Conservation (phyloP, 2,113 vertebrate genomes). For the Gorsachius goisagi region DNA sequence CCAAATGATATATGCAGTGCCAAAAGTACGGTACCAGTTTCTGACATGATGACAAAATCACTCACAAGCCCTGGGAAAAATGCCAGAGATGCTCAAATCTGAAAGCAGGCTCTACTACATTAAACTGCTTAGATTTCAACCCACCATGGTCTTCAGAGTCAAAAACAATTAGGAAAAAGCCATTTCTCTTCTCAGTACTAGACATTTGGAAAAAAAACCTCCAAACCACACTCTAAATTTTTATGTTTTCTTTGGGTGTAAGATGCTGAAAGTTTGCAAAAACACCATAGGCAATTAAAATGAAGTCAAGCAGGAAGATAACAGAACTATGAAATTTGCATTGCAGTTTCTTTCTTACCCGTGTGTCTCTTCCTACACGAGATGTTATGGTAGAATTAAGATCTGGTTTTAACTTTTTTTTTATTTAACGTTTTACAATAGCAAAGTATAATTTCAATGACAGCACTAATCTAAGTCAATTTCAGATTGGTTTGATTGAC, state of each 20-base stretch:
- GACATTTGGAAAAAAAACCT: neutral
- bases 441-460: neutral
- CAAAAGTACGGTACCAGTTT: neutral
- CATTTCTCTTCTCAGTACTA: neutral
- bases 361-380: neutral
- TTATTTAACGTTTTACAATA: fast-evolving
- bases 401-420: neutral
- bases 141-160: neutral
- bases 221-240: neutral
- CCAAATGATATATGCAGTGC: too few species aligned
- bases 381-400: neutral
- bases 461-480: neutral
- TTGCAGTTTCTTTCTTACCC: neutral
- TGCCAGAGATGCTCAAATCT: neutral
- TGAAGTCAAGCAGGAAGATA: neutral
- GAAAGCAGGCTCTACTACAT: neutral
- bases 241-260: neutral
- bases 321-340: neutral
- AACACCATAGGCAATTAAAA: neutral
- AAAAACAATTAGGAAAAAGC: neutral
- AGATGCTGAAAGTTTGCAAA: neutral
- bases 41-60: neutral
- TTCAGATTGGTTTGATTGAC: slow-evolving; percentile 7
- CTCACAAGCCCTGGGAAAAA: neutral
- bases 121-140: neutral